These are phyloP conservation scores for Cerastis rubricosa DNA, from an alignment of 2,888 invertebrate species.

Conservation along the genomic window DNA sequence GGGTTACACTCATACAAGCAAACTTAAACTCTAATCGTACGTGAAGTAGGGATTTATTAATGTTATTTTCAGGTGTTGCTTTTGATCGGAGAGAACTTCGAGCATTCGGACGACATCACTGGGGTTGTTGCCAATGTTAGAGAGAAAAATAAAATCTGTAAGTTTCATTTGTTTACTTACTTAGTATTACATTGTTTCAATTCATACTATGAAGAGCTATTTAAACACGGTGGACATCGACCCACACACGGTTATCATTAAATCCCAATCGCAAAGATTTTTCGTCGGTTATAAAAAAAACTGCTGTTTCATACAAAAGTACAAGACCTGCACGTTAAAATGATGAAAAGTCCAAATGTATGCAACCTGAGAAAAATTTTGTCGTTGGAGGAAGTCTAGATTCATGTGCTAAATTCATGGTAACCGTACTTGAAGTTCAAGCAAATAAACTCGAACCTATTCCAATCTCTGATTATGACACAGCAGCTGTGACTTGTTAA, in stretches of 20 bases:
- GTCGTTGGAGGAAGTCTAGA: background rate
- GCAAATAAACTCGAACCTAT: too few relatives aligned
- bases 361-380: background rate
- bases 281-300: background rate
- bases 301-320: background rate
- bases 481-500: background rate
- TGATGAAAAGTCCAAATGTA: too few relatives aligned
- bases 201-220: background rate
- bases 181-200: background rate
- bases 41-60: too few relatives aligned
- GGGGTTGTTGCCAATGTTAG: constrained; percentile 98
- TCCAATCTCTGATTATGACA: too few relatives aligned
- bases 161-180: constrained; percentile 68
- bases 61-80: constrained; percentile 80
- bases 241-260: background rate
- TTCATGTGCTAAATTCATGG: background rate
- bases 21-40: too few relatives aligned
- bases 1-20: too few relatives aligned
- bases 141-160: constrained; percentile 96
- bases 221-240: background rate
- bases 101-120: constrained; percentile 96
- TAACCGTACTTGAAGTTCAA: background rate
- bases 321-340: too few relatives aligned
- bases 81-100: constrained; percentile 98
- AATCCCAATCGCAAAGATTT: background rate